Percentiles rank a stretch among this genome's conserved stretches.
Evolutionary conservation across 2,113 vertebrate species (phyloP).

Genomic region (Channa maculata): DNA sequence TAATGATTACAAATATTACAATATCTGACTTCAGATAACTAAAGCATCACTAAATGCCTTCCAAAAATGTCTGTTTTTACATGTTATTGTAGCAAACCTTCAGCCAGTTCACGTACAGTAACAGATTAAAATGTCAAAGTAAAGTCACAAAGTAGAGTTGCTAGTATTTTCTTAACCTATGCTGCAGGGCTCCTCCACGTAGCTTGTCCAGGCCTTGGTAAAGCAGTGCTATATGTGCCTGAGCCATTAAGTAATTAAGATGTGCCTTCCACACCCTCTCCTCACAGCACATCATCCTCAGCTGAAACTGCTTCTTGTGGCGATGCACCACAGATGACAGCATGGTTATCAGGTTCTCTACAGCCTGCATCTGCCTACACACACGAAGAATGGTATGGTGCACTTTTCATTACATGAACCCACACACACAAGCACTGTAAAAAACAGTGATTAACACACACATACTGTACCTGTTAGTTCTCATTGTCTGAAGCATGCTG

Average conservation of each 20-base stretch:
- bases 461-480: slow-evolving; percentile 57
- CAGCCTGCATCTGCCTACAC: slow-evolving; percentile 70
- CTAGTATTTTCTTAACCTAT: slow-evolving; percentile 59
- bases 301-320: slow-evolving; percentile 71
- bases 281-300: slow-evolving; percentile 81
- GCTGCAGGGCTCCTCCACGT: slow-evolving; percentile 40
- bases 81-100: too few relatives aligned
- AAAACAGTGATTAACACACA: background rate
- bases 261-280: slow-evolving; percentile 90
- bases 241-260: slow-evolving; percentile 87
- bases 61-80: too few relatives aligned
- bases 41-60: too few relatives aligned
- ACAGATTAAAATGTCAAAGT: too few relatives aligned
- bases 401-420: slow-evolving; percentile 10
- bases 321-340: slow-evolving; percentile 76
- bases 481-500: slow-evolving; percentile 28
- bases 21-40: too few relatives aligned
- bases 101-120: too few relatives aligned
- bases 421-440: background rate
- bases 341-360: slow-evolving; percentile 67
- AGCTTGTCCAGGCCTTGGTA: slow-evolving; percentile 76
- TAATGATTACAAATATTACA: too few relatives aligned
- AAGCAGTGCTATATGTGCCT: slow-evolving; percentile 83
- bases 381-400: background rate
- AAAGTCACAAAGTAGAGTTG: background rate